Evolutionary conservation across 2,113 vertebrate genomes (phyloP), one percentile per base, ranked within the genome.

Genomic region (Ptychochromis oligacanthus): DNA sequence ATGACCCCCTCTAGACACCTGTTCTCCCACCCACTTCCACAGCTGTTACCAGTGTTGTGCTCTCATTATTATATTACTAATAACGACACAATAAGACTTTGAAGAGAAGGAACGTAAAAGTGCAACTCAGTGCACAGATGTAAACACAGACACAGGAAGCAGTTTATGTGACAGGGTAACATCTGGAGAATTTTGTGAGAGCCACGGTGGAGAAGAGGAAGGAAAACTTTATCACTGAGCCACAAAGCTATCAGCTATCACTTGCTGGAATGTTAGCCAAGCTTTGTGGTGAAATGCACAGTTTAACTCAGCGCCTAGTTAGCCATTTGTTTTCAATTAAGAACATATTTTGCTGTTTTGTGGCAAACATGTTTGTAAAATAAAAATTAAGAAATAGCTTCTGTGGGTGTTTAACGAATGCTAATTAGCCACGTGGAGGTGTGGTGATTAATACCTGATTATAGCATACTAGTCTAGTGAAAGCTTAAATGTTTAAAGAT

Each of bases 401-500:
- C 28, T 72, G 24, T 72, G 43, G 24, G 17, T 31, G 17, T 52
- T 72, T 24, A 52, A 52, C 28, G 10, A 72, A 72, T 72, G 65
- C 43, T 72, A 72, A 72, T 31, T 72, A 72, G 46, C 24, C 65
- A 72, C 52, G 46, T 72, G 65, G 65, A 31, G 26, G 2, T 13
- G 26, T 72, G 46, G 26, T 0, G 1, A 28, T 52, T 72, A 72
- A 72, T 31, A n/a, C 43, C 46, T 5, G 24, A 72, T 72, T 72
- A 52, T 49, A 72, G 65, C 43, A 52, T 31, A 24, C 26, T 52
- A 52, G 52, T 72, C 65, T 72, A 72, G 65, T 52, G 26, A 72
- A 17, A 72, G 65, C 65, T 72, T 52, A 31, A 72, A 72, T 52
- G 43, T 52, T 72, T 52, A 52, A 72, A 72, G 26, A 52, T 72